A percentile compares a stretch with the other conserved stretches of the same genome.
Evolutionary conservation across 2,888 invertebrate species (phyloP).

Genomic region (Drosophila gaucha): DNA sequence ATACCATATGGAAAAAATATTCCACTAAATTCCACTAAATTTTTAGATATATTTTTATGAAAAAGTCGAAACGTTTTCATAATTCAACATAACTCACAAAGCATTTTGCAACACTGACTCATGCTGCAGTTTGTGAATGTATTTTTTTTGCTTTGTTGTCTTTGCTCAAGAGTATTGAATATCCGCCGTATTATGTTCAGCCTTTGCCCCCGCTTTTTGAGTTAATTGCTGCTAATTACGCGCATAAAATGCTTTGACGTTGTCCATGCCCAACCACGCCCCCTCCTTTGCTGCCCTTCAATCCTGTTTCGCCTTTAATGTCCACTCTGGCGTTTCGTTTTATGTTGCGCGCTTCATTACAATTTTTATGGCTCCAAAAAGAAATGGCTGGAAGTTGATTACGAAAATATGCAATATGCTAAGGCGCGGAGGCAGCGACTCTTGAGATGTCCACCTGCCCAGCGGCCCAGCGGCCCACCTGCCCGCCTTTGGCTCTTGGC

Average conservation of each 20-base stretch:
- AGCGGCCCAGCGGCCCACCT: constrained; percentile 31
- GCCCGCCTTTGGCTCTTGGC: constrained; percentile 34
- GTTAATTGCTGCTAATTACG: constrained; percentile 74
- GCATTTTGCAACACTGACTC: neutral
- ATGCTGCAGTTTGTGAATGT: neutral
- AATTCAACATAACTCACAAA: neutral
- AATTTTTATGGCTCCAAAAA: constrained; percentile 68
- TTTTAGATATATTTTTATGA: too few species aligned
- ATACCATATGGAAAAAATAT: too few species aligned
- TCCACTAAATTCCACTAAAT: too few species aligned
- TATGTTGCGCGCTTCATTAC: constrained; percentile 71
- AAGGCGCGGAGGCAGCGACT: too few species aligned
- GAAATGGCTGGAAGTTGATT: constrained; percentile 56
- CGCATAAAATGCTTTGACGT: constrained; percentile 70
- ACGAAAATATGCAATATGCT: constrained; percentile 42
- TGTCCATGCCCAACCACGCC: neutral
- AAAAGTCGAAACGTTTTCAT: neutral
- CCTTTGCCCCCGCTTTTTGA: neutral
- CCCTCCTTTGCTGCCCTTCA: constrained; percentile 1
- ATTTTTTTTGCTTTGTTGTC: neutral
- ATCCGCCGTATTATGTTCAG: constrained; percentile 9
- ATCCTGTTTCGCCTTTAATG: constrained; percentile 46
- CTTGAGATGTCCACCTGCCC: constrained; percentile 17
- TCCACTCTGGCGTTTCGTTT: constrained; percentile 64
- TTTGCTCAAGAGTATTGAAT: constrained; percentile 48